These are phyloP conservation scores for Oxystoma pomonae DNA, from an alignment of 2,888 invertebrate genomes.

Conservation along the genomic window DNA sequence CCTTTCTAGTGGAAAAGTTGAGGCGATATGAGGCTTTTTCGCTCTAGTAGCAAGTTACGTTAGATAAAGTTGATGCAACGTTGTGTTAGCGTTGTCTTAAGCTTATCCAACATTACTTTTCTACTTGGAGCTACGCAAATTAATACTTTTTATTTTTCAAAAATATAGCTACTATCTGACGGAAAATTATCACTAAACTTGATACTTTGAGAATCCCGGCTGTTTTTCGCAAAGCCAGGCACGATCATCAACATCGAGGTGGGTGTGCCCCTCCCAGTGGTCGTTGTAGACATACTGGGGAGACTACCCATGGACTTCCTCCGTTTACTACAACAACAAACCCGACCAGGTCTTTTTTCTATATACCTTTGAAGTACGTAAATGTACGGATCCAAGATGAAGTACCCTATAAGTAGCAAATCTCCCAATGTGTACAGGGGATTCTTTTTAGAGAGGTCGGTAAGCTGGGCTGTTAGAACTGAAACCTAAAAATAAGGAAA, in stretches of 20 bases:
- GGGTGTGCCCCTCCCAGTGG: conserved; percentile 27
- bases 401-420: conserved; percentile 73
- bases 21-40: too few species aligned
- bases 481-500: conserved; percentile 52
- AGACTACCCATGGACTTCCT: conserved; percentile 29
- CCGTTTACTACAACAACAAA: conserved; percentile 29
- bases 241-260: conserved; percentile 33
- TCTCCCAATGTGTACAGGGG: conserved; percentile 61
- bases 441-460: conserved; percentile 39
- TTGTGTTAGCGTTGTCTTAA: too few species aligned
- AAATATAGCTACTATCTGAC: not conserved
- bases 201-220: not conserved
- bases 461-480: conserved; percentile 58
- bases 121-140: too few species aligned
- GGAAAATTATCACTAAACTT: not conserved
- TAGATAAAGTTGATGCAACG: too few species aligned
- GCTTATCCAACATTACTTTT: too few species aligned
- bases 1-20: too few species aligned
- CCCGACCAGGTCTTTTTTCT: conserved; percentile 35
- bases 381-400: conserved; percentile 77
- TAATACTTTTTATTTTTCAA: not conserved
- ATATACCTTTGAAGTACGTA: conserved; percentile 70
- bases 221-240: conserved; percentile 25
- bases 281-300: conserved; percentile 24
- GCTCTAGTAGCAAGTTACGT: too few species aligned